Evolutionary conservation across 2,113 vertebrate genomes (phyloP), one percentile per base, ranked within the genome.

Genomic region (Urocynchramus pylzowi): DNA sequence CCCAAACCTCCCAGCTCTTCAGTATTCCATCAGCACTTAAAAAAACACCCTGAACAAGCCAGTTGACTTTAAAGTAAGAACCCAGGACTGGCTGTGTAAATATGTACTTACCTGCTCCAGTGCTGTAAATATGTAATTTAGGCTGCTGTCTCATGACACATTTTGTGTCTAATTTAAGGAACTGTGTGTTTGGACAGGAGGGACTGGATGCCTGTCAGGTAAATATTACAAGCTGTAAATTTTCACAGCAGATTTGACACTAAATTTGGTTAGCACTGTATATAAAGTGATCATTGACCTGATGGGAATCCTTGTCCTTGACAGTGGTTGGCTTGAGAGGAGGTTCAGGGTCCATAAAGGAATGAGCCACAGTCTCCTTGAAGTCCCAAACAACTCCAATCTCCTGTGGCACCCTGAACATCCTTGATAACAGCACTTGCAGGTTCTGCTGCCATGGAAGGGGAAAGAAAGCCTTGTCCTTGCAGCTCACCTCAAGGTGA

Each of bases 81-180:
- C 49, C 33, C 47, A 6, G 73, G 45, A 13, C 23, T 69, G 76
- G 41, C 74, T 93, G 49, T 44, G 41, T 54, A 74, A 92, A 82
- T 59, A 49, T 30, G 44, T 69, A 42, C 83, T 69, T 83, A 77
- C 52, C 69, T 69, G 74, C 69, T 49, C 21, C 4, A 31, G 76
- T 5, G 41, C 53, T 75, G 81, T 44, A 74, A 95, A 91, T 86
- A 47, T 22, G 42, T 31, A 63, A 94, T 95, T 96, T 59, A 86
- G 95, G 71, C 87, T 70, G 60, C 82, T 88, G 85, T 22, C 76
- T 77, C 83, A n/a, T 52, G n/a, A 45, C 82, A 64, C 37, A 77
- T 45, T 94, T 94, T 67, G 68, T 50, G 85, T 64, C 90, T 95
- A 93, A 95, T 93, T 97, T 93, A 84, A 93, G 92, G 88, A 93